A percentile compares a stretch with the other conserved stretches of the same genome.
These are phyloP conservation scores for Pteronotus mesoamericanus DNA, from an alignment of 2,797 vertebrate genomes.

Conservation along the genomic window DNA sequence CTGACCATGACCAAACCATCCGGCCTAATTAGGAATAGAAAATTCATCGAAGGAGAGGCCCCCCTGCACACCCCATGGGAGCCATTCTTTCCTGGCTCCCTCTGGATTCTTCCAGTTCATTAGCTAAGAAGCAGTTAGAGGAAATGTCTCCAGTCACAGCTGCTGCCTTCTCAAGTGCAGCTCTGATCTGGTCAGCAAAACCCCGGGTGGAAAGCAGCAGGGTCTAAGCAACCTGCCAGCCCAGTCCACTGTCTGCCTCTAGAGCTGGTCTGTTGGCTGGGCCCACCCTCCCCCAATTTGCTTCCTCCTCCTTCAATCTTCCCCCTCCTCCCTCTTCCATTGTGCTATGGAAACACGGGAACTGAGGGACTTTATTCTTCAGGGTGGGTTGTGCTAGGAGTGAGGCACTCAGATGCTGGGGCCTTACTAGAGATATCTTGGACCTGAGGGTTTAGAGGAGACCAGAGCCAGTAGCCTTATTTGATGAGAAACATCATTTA, in stretches of 20 bases:
- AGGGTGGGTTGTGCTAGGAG: background rate
- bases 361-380: conserved; percentile 9
- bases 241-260: background rate
- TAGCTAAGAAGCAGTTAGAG: conserved; percentile 65
- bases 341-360: background rate
- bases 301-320: background rate
- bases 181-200: conserved; percentile 54
- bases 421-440: background rate
- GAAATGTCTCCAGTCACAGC: conserved; percentile 57
- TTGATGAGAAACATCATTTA: background rate
- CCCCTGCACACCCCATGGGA: conserved; percentile 9
- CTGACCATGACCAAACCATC: conserved; percentile 28
- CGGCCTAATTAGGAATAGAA: conserved; percentile 70
- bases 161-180: conserved; percentile 63
- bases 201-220: conserved; percentile 59
- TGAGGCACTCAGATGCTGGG: background rate
- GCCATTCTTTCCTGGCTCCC: conserved; percentile 53
- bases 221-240: conserved; percentile 46
- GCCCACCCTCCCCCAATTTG: background rate
- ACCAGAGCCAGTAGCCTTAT: conserved; percentile 3
- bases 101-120: conserved; percentile 72
- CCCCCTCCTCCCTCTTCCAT: background rate
- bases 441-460: background rate
- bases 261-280: conserved; percentile 1
- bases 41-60: conserved; percentile 48